phyloP scores from a whole-genome alignment of 2,797 vertebrate genomes.

The Takifugu ocellatus region DNA sequence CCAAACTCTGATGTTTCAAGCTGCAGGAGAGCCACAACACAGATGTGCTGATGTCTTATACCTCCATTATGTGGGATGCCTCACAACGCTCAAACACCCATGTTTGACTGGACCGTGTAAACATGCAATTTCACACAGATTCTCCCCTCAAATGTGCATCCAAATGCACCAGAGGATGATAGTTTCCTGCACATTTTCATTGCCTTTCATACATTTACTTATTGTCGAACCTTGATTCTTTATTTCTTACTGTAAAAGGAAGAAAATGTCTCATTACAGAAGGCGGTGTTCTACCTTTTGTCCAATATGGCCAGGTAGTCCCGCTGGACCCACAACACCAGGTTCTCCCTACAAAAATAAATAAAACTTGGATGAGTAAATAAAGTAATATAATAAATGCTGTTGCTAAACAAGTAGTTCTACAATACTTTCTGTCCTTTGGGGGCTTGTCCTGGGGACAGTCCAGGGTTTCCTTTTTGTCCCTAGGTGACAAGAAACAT shows the following conservation, averaged over 20 bases:
- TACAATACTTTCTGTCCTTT: constrained; percentile 86
- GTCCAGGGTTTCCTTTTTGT: constrained; percentile 86
- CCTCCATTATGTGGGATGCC: constrained; percentile 42
- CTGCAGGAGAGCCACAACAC: constrained; percentile 28
- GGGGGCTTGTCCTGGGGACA: constrained; percentile 85
- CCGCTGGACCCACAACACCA: constrained; percentile 81
- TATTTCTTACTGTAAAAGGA: too few species aligned
- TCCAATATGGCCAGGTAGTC: constrained; percentile 82
- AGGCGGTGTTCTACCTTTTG: constrained; percentile 80
- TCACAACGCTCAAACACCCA: constrained; percentile 59
- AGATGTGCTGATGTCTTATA: constrained; percentile 38
- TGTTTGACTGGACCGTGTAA: constrained; percentile 43
- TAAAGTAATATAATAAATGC: constrained; percentile 4
- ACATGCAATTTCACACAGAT: constrained; percentile 30
- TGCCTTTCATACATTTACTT: too few species aligned
- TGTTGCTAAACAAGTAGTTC: not conserved
- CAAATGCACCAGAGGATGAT: not conserved
- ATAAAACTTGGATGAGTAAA: constrained; percentile 14
- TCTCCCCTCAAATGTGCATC: constrained; percentile 17
- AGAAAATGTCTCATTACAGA: too few species aligned
- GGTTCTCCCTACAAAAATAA: constrained; percentile 80
- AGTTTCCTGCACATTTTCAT: too few species aligned
- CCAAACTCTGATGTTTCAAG: constrained; percentile 18
- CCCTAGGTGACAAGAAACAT: constrained; percentile 65
- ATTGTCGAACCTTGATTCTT: too few species aligned